Conservation (phyloP, 2,797 vertebrate genomes). For the Bufotes viridis region DNA sequence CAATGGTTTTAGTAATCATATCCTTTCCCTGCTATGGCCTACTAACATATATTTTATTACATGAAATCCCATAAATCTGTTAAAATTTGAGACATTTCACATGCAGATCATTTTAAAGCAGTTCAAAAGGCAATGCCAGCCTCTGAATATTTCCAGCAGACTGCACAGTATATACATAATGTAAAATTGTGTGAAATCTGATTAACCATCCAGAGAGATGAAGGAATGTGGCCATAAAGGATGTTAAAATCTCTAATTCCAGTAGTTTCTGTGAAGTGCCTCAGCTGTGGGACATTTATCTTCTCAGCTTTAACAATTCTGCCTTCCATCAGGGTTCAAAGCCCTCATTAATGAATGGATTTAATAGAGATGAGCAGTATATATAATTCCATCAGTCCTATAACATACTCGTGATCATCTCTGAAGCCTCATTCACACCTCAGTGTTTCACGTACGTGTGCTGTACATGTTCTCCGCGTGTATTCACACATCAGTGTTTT, state of each 20-base stretch:
- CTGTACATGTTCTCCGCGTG: too few species aligned
- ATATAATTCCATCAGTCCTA: constrained; percentile 1
- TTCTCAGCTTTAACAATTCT: constrained; percentile 6
- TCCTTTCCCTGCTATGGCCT: background rate
- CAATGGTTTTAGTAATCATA: background rate
- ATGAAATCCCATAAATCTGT: background rate
- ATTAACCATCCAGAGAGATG: constrained; percentile 20
- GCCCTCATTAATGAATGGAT: constrained; percentile 12
- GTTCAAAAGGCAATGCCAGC: background rate
- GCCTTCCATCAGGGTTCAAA: constrained; percentile 6
- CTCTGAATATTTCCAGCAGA: constrained; percentile 22
- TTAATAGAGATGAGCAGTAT: background rate
- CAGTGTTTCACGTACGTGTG: too few species aligned
- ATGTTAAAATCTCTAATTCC: constrained; percentile 20
- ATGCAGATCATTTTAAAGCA: background rate
- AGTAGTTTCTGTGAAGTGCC: constrained; percentile 14
- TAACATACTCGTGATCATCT: background rate
- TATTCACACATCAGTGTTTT: too few species aligned
- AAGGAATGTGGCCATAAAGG: constrained; percentile 13
- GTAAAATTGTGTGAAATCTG: constrained; percentile 21
- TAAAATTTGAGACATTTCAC: background rate
- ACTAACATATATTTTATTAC: background rate
- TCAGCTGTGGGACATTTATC: constrained; percentile 17
- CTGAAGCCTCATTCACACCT: too few species aligned
- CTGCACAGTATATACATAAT: background rate